Evolutionary conservation across 1,140 invertebrate genomes (phyloP), one percentile per base, ranked within the genome.

Genomic region (Drosophila sp.): DNA sequence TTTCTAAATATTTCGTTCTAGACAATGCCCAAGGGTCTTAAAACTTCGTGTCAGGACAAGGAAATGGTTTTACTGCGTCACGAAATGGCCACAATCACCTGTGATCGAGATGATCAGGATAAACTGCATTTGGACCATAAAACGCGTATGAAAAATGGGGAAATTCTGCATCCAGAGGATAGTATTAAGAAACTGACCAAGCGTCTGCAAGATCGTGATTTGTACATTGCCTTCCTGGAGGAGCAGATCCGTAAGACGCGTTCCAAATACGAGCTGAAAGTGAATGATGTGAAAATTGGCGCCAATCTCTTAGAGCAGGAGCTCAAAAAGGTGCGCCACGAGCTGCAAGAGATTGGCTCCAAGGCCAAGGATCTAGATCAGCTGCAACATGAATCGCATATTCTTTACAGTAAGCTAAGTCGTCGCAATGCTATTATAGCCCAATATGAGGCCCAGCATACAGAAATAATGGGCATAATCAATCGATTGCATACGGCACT

Each of bases 221-320:
- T 29, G 4, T 87, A 87, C 23, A 83, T 87, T 1, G 47, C 54
- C 17, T 74, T 66, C 33, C 54, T 87, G 23, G 83, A 87, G 70
- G 65, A 89, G 4, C 72, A 87, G 29, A 83, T 87, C n/a, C 58
- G 72, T n/a, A 17, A 25, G 2, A 67, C 76, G 0, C 76, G 80
- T 0, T 11, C 7, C 1, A 86, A 83, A 60, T 87, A 89, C 35
- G 40, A 77, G 2, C 4, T 67, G 8, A 68, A 81, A n/a, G 83
- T 87, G 62, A 25, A 23, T 1, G 62, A 62, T 4, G 72, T 87
- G 3, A 81, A 76, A 32, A 17, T 44, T 4, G 73, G 60, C 8
- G 80, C 76, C 41, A 23, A 54, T 1, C 40, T 55, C 1, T 32
- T 89, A 6, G 83, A 89, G 0, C 35, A 44, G 5, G 72, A 77